Conservation (phyloP, 2,113 vertebrate species). For the Xiphophorus hellerii region DNA sequence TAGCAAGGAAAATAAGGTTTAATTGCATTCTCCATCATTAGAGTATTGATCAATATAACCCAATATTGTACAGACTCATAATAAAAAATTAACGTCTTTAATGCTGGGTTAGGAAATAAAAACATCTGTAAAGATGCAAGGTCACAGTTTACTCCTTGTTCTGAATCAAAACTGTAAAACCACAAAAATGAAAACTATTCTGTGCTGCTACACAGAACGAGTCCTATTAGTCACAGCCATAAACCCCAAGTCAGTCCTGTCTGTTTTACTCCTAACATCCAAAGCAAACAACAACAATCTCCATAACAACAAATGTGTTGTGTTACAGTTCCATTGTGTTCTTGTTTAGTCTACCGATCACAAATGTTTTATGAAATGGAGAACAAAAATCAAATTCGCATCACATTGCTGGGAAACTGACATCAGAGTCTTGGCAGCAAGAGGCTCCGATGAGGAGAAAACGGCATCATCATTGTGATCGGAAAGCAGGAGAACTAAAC, state of each 20-base stretch:
- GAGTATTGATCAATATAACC: background rate
- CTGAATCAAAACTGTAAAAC: constrained; percentile 65
- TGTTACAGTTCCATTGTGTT: constrained; percentile 46
- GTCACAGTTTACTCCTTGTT: constrained; percentile 49
- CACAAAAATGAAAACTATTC: constrained; percentile 61
- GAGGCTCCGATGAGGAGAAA: constrained; percentile 53
- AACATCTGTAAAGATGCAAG: constrained; percentile 72
- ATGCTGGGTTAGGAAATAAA: background rate
- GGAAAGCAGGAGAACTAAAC: constrained; percentile 57
- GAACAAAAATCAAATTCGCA: constrained; percentile 43
- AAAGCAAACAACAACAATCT: constrained; percentile 48
- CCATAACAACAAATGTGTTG: constrained; percentile 53
- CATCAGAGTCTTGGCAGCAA: constrained; percentile 72
- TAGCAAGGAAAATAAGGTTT: background rate
- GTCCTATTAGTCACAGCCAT: constrained; percentile 59
- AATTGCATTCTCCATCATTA: background rate
- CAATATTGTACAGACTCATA: constrained; percentile 37
- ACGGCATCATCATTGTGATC: constrained; percentile 59
- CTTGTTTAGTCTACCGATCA: constrained; percentile 8
- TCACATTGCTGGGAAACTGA: constrained; percentile 68
- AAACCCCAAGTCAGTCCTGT: constrained; percentile 10
- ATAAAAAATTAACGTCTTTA: constrained; percentile 8
- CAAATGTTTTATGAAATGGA: background rate
- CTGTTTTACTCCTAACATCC: constrained; percentile 35
- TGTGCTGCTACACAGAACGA: constrained; percentile 50